Evolutionary conservation across 1,140 invertebrate species (phyloP).

Genomic region (Nixonia krombeini): DNA sequence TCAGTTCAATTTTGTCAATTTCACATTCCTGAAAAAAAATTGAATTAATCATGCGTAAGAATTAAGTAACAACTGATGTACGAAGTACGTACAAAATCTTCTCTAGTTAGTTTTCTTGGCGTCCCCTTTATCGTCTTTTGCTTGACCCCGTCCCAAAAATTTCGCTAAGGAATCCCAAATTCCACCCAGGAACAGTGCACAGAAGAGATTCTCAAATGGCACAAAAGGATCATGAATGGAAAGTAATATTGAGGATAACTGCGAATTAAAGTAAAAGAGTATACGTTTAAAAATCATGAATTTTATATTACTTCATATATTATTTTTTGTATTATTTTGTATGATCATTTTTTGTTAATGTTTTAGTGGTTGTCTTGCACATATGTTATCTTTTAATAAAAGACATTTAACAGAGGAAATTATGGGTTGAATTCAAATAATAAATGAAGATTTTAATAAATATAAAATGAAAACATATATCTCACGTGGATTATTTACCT

Average conservation of each 20-base stretch:
- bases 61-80: background rate
- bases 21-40: background rate
- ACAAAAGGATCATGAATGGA: slow-evolving; percentile 99
- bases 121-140: slow-evolving; percentile 83
- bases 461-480: too few relatives aligned
- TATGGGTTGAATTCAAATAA: too few relatives aligned
- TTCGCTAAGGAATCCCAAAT: slow-evolving; percentile 96
- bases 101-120: slow-evolving; percentile 84
- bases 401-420: too few relatives aligned
- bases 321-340: background rate
- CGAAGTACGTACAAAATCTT: slow-evolving; percentile 15
- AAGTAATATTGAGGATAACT: slow-evolving; percentile 93
- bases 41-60: background rate
- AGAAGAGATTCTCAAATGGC: slow-evolving; percentile 98
- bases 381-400: too few relatives aligned
- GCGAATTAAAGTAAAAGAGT: slow-evolving; percentile 48
- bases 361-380: too few relatives aligned
- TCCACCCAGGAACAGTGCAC: slow-evolving; percentile 96
- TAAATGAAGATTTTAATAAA: too few relatives aligned
- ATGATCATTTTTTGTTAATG: background rate
- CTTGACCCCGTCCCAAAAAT: slow-evolving; percentile 84
- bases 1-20: background rate
- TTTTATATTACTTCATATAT: slow-evolving; percentile 2
- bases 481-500: too few relatives aligned
- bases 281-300: background rate